Evolutionary conservation across 2,797 vertebrate genomes (phyloP), one percentile per base, ranked within the genome.

Genomic region (Lateolabrax maculatus): DNA sequence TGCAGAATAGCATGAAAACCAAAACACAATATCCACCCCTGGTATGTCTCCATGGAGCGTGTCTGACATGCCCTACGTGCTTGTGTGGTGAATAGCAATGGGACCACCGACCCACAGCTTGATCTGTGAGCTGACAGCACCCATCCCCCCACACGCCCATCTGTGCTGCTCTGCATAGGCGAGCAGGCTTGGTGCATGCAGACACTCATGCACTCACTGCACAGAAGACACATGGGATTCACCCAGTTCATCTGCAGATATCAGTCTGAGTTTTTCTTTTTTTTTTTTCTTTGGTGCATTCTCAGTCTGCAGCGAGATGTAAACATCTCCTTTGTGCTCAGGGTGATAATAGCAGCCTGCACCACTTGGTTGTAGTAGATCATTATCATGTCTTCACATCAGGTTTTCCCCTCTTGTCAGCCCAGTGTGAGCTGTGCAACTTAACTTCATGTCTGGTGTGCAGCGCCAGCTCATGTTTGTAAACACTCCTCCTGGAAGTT

Each of bases 141-240:
- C 93, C 94, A 91, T 94, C 93, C 94, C 92, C 94, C 93, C 69
- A 85, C 84, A 87, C 83, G 79, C 89, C 94, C 93, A 95, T 94
- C 94, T 94, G 93, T 88, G 92, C 89, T 62, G 80, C 89, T 91
- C 90, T 90, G 93, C 92, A 92, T 88, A 89, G 88, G 46, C 83
- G 92, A 92, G 88, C 84, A 89, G 89, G 71, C 74, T 36, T 25
- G 51, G 63, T 83, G 85, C 89, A 87, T 84, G 88, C 79, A 88
- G 64, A 62, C n/a, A 60, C 77, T 76, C 81, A 72, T 6, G 71
- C 43, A 1, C 70, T 57, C 58, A 31, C 39, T 71, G 74, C 86
- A 87, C 52, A 56, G 25, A 18, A 76, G 70, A 75, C 84, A 81
- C 80, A 75, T 71, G 81, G 77, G 87, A 81, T 82, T 79, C 61